Evolutionary conservation across 2,113 vertebrate genomes (phyloP), one percentile per base, ranked within the genome.

Genomic region (Saccopteryx bilineata): DNA sequence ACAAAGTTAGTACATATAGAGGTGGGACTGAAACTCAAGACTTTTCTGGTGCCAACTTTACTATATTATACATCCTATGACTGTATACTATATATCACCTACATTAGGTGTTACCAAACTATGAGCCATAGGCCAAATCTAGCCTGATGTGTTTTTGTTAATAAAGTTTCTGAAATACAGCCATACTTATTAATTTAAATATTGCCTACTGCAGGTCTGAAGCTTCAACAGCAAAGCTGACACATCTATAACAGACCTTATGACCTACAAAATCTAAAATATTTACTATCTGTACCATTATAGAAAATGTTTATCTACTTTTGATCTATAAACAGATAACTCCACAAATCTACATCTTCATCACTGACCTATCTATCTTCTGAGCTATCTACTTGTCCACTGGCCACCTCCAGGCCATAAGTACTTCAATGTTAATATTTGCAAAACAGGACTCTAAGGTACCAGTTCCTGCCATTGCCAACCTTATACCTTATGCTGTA

Each of bases 151-250:
- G 23, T 75, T 95, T 94, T 58, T 84, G n/a, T 66, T 92, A 92
- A 87, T 66, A 82, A 94, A 33, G 31, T 66, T 92, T 97, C 15
- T 86, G 33, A 69, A 74, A 90, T 28, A 79, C 11, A 83, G 72
- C 11, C 10, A 72, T 48, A 65, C 28, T 5, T 28, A 92, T 82
- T 75, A 54, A 90, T 23, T 82, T 78, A 87, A 92, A 87, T 90
- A 90, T 4, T 71, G 54, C 78, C 69, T 90, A 23, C 33, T 31
- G 69, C 28, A 81, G 74, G 33, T 92, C 66, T 94, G 69, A 90
- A 48, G 58, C 33, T 31, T 85, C 17, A 75, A 78, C 26, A 81
- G 39, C 71, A 60, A 74, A 80, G 76, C 26, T 94, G 90, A 94
- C 39, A 69, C 26, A 92, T 14, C 58, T 68, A 89, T 11, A 50